Percentiles rank a stretch among this genome's conserved stretches.
Conservation (phyloP, 2,797 vertebrate genomes). For the Pseudomugil gertrudae region DNA sequence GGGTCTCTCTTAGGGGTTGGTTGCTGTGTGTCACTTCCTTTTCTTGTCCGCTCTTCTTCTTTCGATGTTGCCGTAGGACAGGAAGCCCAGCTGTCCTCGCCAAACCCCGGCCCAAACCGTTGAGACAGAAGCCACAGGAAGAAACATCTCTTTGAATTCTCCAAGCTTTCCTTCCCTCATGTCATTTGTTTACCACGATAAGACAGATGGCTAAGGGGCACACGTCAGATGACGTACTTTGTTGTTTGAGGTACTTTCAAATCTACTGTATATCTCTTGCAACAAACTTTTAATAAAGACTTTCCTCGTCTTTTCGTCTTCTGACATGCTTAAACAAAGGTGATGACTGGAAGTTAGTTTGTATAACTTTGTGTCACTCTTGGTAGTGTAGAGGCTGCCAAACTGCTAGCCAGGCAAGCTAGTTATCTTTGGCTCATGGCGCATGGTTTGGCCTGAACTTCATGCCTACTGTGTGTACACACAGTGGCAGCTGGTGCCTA, state of each 20-base stretch:
- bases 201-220: slow-evolving; percentile 40
- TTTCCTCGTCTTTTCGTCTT: slow-evolving; percentile 23
- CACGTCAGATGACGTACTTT: slow-evolving; percentile 45
- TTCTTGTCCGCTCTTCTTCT: slow-evolving; percentile 67
- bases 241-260: slow-evolving; percentile 51
- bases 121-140: slow-evolving; percentile 54
- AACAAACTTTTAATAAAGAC: slow-evolving; percentile 46
- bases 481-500: slow-evolving; percentile 65
- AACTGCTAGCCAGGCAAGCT: slow-evolving; percentile 47
- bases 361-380: slow-evolving; percentile 43
- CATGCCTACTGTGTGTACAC: slow-evolving; percentile 53
- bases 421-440: slow-evolving; percentile 65
- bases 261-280: slow-evolving; percentile 24
- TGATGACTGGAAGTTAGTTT: slow-evolving; percentile 47
- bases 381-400: slow-evolving; percentile 43
- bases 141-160: slow-evolving; percentile 58
- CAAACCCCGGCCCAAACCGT: slow-evolving; percentile 38
- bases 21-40: slow-evolving; percentile 47
- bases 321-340: slow-evolving; percentile 37
- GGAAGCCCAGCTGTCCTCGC: slow-evolving; percentile 67
- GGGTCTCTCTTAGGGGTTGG: slow-evolving; percentile 73
- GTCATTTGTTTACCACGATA: slow-evolving; percentile 50
- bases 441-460: slow-evolving; percentile 57
- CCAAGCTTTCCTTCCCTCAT: slow-evolving; percentile 29
- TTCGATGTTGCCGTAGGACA: slow-evolving; percentile 71